Percentiles rank a stretch among this genome's conserved stretches.
phyloP scores from a whole-genome alignment of 2,797 vertebrate genomes.

The Chaunax sp. region DNA sequence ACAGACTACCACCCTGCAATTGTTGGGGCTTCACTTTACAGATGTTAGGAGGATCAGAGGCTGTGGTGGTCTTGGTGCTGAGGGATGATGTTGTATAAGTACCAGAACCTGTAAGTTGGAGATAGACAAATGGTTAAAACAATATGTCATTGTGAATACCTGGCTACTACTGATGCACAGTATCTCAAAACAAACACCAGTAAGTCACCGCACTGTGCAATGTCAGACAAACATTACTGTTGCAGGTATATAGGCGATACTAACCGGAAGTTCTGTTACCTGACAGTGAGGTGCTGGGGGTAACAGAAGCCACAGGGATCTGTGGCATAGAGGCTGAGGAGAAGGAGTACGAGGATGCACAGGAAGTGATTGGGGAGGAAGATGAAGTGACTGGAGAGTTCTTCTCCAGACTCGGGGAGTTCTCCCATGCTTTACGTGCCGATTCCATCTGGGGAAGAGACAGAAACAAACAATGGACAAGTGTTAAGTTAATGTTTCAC shows the following conservation, averaged over 20 bases:
- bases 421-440: slow-evolving; percentile 98
- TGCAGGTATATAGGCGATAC: not conserved
- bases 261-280: slow-evolving; percentile 77
- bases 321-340: slow-evolving; percentile 95
- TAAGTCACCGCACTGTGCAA: not conserved
- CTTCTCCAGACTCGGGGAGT: slow-evolving; percentile 96
- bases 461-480: not conserved
- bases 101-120: slow-evolving; percentile 85
- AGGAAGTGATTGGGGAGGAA: slow-evolving; percentile 89
- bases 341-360: slow-evolving; percentile 91
- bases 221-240: not conserved
- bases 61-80: slow-evolving; percentile 95
- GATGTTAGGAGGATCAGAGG: slow-evolving; percentile 97
- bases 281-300: slow-evolving; percentile 94
- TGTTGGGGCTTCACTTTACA: slow-evolving; percentile 99
- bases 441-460: slow-evolving; percentile 93
- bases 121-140: not conserved
- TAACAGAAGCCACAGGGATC: slow-evolving; percentile 97
- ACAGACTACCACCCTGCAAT: slow-evolving; percentile 90
- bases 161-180: not conserved
- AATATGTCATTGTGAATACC: no score
- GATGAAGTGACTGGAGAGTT: slow-evolving; percentile 92
- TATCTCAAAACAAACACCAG: not conserved
- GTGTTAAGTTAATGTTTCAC: not conserved
- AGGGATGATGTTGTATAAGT: slow-evolving; percentile 98